Evolutionary conservation across 1,140 invertebrate genomes (phyloP).

Genomic region (Brachionus manjavacas): DNA sequence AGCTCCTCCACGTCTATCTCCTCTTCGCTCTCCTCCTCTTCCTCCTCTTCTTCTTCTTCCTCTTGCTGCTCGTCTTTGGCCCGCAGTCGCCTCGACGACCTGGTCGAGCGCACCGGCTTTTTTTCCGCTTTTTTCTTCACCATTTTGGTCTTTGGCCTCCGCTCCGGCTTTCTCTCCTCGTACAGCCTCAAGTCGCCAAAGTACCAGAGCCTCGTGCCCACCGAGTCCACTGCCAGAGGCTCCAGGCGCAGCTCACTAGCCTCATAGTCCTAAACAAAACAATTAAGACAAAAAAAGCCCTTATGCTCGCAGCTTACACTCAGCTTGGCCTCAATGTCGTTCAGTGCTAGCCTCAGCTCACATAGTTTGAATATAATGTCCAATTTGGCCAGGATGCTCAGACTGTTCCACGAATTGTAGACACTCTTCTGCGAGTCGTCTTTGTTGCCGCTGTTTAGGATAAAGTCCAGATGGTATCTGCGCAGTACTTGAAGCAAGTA

Average conservation of each 20-base stretch:
- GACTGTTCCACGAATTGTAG: constrained; percentile 6
- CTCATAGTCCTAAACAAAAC: constrained; percentile 16
- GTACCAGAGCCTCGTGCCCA: constrained; percentile 18
- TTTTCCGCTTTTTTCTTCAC: background rate
- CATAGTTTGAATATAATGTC: constrained; percentile 33
- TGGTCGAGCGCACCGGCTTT: background rate
- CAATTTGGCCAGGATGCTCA: constrained; percentile 22
- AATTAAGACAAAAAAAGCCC: background rate
- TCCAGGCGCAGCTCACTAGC: constrained; percentile 13
- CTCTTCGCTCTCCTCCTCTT: background rate
- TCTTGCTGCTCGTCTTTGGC: background rate
- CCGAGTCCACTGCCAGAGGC: constrained; percentile 29
- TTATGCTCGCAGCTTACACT: background rate
- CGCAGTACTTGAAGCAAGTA: constrained; percentile 20
- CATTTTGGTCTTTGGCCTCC: background rate
- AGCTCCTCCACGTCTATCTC: background rate
- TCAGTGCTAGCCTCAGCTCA: background rate
- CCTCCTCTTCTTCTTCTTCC: background rate
- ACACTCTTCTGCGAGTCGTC: background rate
- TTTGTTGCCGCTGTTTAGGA: background rate
- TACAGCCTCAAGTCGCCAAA: constrained; percentile 35
- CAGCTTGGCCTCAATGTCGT: constrained; percentile 22
- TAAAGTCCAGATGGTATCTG: constrained; percentile 4
- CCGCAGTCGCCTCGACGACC: background rate
- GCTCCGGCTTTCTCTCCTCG: background rate